A percentile compares a stretch with the other conserved stretches of the same genome.
These are phyloP conservation scores for Blomia tropicalis DNA, from an alignment of 2,888 invertebrate species.

Conservation along the genomic window DNA sequence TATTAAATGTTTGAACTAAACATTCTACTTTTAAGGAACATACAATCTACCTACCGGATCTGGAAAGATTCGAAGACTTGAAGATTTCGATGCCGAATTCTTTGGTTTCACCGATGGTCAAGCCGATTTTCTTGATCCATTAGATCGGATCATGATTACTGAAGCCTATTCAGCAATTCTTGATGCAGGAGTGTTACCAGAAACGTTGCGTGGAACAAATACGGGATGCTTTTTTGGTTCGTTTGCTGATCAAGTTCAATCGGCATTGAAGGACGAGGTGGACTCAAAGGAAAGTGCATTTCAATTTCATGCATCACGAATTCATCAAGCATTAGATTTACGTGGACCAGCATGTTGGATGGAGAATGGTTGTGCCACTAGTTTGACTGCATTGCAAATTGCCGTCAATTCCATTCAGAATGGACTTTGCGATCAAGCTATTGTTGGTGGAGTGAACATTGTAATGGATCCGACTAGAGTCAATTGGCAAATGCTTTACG, in stretches of 20 bases:
- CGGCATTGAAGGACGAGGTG: conserved; percentile 12
- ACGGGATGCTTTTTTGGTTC: conserved; percentile 15
- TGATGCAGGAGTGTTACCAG: conserved; percentile 14
- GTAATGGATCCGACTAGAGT: conserved; percentile 63
- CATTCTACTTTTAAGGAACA: neutral
- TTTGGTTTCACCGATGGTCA: conserved; percentile 13
- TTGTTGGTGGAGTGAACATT: conserved; percentile 82
- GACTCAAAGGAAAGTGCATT: conserved; percentile 7
- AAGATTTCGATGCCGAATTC: conserved; percentile 19
- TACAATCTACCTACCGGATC: conserved; percentile 14
- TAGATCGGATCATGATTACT: conserved; percentile 7
- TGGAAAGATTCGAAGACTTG: conserved; percentile 13
- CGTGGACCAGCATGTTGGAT: conserved; percentile 78
- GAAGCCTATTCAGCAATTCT: conserved; percentile 8
- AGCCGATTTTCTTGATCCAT: conserved; percentile 11
- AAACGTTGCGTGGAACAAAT: conserved; percentile 3
- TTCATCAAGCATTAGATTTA: conserved; percentile 1
- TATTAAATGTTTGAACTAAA: neutral
- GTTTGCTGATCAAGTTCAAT: conserved; percentile 12
- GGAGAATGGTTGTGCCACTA: conserved; percentile 94
- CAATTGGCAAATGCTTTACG: neutral
- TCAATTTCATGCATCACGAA: conserved; percentile 1
- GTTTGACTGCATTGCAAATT: conserved; percentile 72
- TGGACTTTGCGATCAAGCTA: conserved; percentile 81
- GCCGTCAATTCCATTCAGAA: conserved; percentile 60